phyloP scores from a whole-genome alignment of 2,888 invertebrate genomes.

The Nomada lathburiana region DNA sequence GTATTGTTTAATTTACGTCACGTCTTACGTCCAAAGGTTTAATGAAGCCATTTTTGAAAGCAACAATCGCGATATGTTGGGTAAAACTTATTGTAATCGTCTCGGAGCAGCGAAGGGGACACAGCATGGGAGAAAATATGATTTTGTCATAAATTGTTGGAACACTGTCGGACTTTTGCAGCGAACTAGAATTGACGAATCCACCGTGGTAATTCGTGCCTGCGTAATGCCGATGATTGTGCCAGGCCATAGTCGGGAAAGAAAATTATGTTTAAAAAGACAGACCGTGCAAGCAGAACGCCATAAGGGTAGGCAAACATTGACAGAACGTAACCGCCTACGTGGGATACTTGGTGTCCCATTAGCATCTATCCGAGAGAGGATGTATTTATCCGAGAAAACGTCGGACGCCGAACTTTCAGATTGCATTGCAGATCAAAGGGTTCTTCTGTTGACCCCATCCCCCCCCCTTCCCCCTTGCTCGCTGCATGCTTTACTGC shows the following conservation, averaged over 20 bases:
- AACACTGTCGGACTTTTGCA: neutral
- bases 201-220: constrained; percentile 18
- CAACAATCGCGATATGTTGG: too few species aligned
- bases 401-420: constrained; percentile 57
- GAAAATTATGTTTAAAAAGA: constrained; percentile 66
- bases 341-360: constrained; percentile 72
- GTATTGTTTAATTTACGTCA: too few species aligned
- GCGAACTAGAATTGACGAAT: neutral
- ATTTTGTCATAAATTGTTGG: too few species aligned
- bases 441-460: constrained; percentile 7
- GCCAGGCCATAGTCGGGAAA: constrained; percentile 20
- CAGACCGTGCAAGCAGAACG: constrained; percentile 57
- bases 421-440: constrained; percentile 59
- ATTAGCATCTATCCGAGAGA: constrained; percentile 67
- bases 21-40: too few species aligned
- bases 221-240: constrained; percentile 30
- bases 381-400: constrained; percentile 66
- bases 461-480: neutral
- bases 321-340: constrained; percentile 71
- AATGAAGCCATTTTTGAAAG: too few species aligned
- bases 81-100: too few species aligned
- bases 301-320: constrained; percentile 74
- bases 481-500: constrained; percentile 19
- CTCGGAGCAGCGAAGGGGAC: too few species aligned
- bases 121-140: too few species aligned